Percentiles rank a stretch among this genome's conserved stretches.
phyloP scores from a whole-genome alignment of 2,888 invertebrate species.

The Arctia plantaginis region DNA sequence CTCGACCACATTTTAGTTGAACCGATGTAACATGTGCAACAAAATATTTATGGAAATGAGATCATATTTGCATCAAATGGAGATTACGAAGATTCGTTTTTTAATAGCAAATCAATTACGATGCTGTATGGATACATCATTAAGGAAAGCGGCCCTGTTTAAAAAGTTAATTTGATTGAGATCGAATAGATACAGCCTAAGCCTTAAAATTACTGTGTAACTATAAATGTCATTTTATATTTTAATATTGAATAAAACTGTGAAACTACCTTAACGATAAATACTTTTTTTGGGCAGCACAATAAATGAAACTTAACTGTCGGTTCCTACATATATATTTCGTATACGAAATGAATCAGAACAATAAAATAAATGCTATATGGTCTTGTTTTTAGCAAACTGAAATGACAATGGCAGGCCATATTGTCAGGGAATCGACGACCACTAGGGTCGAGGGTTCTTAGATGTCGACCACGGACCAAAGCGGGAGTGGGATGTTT shows the following conservation, averaged over 20 bases:
- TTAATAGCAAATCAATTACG: background rate
- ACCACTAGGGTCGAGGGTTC: background rate
- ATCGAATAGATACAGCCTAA: background rate
- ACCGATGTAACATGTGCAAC: slow-evolving; percentile 38
- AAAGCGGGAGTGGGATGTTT: background rate
- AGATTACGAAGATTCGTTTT: background rate
- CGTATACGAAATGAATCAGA: background rate
- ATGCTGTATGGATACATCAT: background rate
- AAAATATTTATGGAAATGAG: slow-evolving; percentile 26
- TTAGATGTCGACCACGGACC: background rate
- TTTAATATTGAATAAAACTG: background rate
- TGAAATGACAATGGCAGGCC: background rate
- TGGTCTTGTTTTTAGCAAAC: background rate
- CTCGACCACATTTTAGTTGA: slow-evolving; percentile 34
- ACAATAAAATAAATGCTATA: background rate
- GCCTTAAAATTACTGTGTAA: background rate
- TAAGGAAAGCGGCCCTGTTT: background rate
- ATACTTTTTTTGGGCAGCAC: background rate
- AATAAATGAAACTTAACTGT: background rate
- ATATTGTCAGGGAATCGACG: background rate
- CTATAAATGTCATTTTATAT: background rate
- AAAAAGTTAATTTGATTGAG: background rate
- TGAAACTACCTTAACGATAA: background rate
- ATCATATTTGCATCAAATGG: slow-evolving; percentile 22
- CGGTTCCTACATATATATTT: background rate